Conservation (phyloP, 2,797 vertebrate genomes). For the Hemibagrus guttatus region DNA sequence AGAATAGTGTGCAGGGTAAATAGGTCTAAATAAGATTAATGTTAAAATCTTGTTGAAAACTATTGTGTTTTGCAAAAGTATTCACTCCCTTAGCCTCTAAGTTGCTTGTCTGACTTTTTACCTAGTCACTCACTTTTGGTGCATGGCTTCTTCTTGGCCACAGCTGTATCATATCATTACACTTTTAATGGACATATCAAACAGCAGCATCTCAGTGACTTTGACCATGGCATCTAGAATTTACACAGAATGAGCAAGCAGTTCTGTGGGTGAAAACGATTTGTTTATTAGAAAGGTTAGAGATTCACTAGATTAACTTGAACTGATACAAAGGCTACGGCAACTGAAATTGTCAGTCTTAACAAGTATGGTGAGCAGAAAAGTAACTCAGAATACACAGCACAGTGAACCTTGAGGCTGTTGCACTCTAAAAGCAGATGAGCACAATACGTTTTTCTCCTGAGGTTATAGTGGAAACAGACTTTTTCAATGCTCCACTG, state of each 20-base stretch:
- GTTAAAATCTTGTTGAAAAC: neutral
- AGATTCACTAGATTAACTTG: neutral
- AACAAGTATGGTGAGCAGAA: neutral
- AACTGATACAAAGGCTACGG: neutral
- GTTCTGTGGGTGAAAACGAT: neutral
- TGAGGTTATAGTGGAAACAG: neutral
- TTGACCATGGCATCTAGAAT: neutral
- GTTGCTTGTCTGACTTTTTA: neutral
- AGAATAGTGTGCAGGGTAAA: neutral
- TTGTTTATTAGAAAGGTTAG: neutral
- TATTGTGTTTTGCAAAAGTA: neutral
- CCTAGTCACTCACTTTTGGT: neutral
- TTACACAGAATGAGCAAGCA: neutral
- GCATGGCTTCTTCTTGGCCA: neutral
- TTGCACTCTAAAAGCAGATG: neutral
- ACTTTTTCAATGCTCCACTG: neutral
- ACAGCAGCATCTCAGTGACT: neutral
- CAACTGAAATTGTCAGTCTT: neutral
- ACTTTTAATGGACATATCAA: neutral
- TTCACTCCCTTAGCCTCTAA: neutral
- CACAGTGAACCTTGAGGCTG: too few species aligned
- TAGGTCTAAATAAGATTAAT: neutral
- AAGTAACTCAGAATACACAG: neutral
- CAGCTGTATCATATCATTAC: neutral
- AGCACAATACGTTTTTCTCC: neutral